Evolutionary conservation across 2,113 vertebrate species (phyloP).

Genomic region (Excalfactoria chinensis): DNA sequence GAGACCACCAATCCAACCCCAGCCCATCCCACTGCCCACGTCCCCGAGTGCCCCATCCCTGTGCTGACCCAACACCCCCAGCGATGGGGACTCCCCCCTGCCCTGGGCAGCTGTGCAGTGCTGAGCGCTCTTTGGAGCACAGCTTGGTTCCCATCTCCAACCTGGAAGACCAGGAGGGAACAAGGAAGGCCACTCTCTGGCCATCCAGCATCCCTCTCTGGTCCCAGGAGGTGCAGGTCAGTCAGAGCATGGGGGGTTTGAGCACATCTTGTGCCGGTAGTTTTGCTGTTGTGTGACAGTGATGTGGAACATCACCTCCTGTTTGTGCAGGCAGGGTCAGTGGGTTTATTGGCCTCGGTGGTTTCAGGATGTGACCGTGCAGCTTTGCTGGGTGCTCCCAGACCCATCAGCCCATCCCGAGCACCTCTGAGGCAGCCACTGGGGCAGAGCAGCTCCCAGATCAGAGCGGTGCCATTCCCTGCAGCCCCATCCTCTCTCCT

Average conservation of each 20-base stretch:
- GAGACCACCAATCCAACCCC: no score
- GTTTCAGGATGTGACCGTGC: no score
- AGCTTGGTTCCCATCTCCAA: no score
- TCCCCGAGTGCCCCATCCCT: no score
- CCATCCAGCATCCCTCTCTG: no score
- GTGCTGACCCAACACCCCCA: no score
- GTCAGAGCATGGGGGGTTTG: fast-evolving
- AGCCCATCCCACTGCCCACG: no score
- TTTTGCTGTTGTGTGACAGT: fast-evolving
- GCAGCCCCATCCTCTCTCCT: background rate
- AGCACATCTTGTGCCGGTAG: fast-evolving
- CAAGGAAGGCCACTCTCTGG: background rate
- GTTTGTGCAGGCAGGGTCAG: background rate
- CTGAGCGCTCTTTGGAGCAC: no score
- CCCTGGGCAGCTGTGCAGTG: no score
- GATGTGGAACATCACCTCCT: fast-evolving
- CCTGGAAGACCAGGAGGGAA: background rate
- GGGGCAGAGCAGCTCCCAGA: background rate
- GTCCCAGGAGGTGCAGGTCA: background rate
- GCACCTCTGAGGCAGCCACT: background rate
- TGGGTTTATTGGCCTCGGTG: background rate
- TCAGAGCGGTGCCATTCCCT: background rate
- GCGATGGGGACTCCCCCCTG: no score
- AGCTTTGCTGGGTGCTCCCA: background rate
- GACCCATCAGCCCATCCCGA: background rate